Evolutionary conservation across 2,113 vertebrate genomes (phyloP), one percentile per base, ranked within the genome.

Genomic region (Lophius piscatorius): DNA sequence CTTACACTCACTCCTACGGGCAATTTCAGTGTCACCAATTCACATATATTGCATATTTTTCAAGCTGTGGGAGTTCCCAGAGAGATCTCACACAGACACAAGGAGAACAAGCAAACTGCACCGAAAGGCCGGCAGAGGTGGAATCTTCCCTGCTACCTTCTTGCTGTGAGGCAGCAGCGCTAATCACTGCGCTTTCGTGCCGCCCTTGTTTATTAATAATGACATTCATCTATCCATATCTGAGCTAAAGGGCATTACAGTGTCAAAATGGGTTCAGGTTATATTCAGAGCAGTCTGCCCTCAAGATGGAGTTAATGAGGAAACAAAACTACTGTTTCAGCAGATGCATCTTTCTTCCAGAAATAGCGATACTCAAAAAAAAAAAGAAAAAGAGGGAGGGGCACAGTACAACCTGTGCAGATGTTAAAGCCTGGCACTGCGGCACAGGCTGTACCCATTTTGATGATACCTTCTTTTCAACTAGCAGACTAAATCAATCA

Each of bases 401-500:
- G 9, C 20, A 31, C n/a, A 46, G 12, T 21, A 5, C 4, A 13
- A 59, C 28, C 42, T 59, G 28, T 54, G 28, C 51, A 47, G 20
- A 40, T 14, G 14, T 18, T 21, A 8, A 17, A 33, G 13, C 33
- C 33, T 46, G 33, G 28, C 31, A 4, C 52, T 28, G 6, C 34
- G 6, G 57, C 57, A 63, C 59, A 52, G 20, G 1, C 34, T 63
- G 51, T 59, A 39, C 71, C 44, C 12, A 2, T 65, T 34, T 39
- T 20, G 39, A 64, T 50, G 65, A 76, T 44, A 54, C 20, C 21
- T 21, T 69, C 54, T 62, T 33, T 18, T 11, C 56, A 60, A 76
- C 68, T n/a, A n/a, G n/a, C n/a, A n/a, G n/a, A n/a, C n/a, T n/a
- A n/a, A n/a, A n/a, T n/a, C n/a, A n/a, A n/a, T n/a, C 63, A 79